phyloP scores from a whole-genome alignment of 2,888 invertebrate species.

The Gastrophysa polygoni region DNA sequence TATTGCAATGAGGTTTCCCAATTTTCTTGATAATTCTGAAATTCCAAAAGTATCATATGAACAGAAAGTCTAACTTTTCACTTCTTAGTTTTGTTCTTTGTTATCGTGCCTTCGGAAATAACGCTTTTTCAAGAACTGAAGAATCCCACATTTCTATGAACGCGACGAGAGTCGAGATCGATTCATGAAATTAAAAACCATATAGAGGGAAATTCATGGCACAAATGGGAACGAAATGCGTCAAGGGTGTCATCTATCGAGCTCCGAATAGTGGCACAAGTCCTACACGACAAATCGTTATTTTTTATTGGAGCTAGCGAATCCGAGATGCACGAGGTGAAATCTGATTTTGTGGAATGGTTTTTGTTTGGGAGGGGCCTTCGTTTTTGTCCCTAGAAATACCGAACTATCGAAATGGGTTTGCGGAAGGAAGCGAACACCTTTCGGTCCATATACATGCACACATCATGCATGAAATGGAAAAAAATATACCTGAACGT shows the following conservation, averaged over 20 bases:
- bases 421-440: not conserved
- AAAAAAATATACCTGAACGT: too few relatives aligned
- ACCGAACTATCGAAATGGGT: not conserved
- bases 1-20: too few relatives aligned
- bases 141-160: not conserved
- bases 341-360: slow-evolving; percentile 26
- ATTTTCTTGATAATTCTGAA: too few relatives aligned
- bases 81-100: not conserved
- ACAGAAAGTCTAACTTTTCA: not conserved
- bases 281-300: slow-evolving; percentile 35
- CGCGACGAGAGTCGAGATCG: slow-evolving; percentile 5
- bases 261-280: slow-evolving; percentile 27
- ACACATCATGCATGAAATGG: too few relatives aligned
- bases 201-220: slow-evolving; percentile 41
- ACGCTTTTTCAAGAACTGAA: not conserved
- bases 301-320: slow-evolving; percentile 33
- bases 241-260: slow-evolving; percentile 38
- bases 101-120: not conserved
- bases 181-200: slow-evolving; percentile 36
- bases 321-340: slow-evolving; percentile 31
- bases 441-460: too few relatives aligned
- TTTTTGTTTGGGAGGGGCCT: not conserved
- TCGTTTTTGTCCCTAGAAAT: not conserved
- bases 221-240: slow-evolving; percentile 46
- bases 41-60: too few relatives aligned